phyloP scores from a whole-genome alignment of 1,140 invertebrate species.

The Philopotamus ludificatus region DNA sequence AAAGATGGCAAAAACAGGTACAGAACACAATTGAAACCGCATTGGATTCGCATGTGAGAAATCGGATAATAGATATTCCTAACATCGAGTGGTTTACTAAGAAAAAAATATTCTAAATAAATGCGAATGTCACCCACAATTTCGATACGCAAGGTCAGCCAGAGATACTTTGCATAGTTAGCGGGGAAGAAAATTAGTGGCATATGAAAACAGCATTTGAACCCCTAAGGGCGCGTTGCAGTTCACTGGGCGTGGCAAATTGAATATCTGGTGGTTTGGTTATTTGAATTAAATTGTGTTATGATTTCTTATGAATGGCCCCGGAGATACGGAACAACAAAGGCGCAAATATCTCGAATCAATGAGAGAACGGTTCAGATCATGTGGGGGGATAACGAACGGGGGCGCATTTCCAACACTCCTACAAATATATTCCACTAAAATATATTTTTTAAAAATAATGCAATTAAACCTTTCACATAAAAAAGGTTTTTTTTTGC shows the following conservation, averaged over 20 bases:
- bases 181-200: not conserved
- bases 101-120: too few species aligned
- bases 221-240: not conserved
- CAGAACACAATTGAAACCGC: too few species aligned
- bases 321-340: slow-evolving; percentile 10
- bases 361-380: not conserved
- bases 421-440: not conserved
- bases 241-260: slow-evolving; percentile 25
- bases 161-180: too few species aligned
- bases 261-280: slow-evolving; percentile 30
- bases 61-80: too few species aligned
- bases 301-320: slow-evolving; percentile 34
- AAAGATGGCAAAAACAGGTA: too few species aligned
- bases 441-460: not conserved
- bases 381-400: not conserved
- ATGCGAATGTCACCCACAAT: too few species aligned
- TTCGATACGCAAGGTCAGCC: too few species aligned
- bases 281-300: slow-evolving; percentile 38
- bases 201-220: not conserved
- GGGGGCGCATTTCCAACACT: not conserved
- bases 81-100: too few species aligned
- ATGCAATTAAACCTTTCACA: not conserved
- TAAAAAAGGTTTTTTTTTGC: too few species aligned
- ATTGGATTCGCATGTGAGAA: too few species aligned
- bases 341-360: not conserved